Conservation (phyloP, 64 coral and sea anemone genomes). For the Pocillopora damicornis region DNA sequence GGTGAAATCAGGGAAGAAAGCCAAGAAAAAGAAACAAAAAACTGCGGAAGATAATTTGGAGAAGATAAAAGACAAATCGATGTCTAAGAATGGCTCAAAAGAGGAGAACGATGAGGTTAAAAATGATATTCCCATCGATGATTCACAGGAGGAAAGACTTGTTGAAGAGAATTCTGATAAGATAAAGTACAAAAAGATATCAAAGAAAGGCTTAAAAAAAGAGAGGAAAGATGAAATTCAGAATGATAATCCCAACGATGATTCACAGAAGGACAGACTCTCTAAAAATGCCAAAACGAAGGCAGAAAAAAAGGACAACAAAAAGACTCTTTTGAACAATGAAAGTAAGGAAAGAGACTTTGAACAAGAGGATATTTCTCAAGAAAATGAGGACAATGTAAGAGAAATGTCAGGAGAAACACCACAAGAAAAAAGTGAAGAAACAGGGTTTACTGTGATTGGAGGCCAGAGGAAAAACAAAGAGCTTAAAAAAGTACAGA, state of each 20-base stretch:
- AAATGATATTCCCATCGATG: background rate
- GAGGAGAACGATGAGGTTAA: background rate
- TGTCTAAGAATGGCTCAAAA: background rate
- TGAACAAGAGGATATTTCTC: background rate
- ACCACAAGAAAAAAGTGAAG: background rate
- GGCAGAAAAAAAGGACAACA: background rate
- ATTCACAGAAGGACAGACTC: background rate
- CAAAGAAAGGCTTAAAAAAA: background rate
- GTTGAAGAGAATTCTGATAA: background rate
- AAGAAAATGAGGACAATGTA: background rate
- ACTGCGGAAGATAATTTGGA: background rate
- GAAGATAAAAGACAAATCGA: background rate
- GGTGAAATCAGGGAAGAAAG: background rate
- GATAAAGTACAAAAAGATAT: background rate
- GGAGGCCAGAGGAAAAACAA: slow-evolving; percentile 62
- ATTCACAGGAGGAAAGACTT: background rate
- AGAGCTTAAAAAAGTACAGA: slow-evolving; percentile 68
- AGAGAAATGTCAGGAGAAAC: background rate
- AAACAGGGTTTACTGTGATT: slow-evolving; percentile 84
- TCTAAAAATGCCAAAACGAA: background rate
- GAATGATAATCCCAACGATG: background rate
- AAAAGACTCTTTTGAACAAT: background rate
- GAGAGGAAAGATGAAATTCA: slow-evolving; percentile 2
- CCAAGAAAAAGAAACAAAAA: background rate
- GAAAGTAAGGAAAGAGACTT: background rate